Conservation (phyloP, 2,888 invertebrate genomes). For the Noctua janthina region DNA sequence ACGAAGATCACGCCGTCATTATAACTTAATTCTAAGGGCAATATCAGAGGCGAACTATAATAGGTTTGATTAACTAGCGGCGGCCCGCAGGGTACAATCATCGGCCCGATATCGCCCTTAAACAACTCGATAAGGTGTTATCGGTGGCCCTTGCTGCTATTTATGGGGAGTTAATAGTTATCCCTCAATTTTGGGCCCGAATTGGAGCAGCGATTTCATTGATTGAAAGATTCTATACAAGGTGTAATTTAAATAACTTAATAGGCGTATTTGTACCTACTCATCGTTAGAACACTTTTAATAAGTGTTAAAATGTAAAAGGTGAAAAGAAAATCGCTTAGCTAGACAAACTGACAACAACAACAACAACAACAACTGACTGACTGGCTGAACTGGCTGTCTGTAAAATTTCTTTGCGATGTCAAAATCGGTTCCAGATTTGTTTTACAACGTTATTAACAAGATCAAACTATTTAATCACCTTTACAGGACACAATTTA, state of each 20-base stretch:
- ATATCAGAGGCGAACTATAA: constrained; percentile 70
- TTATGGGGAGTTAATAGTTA: constrained; percentile 86
- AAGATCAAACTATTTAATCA: neutral
- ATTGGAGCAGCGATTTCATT: constrained; percentile 59
- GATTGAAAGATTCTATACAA: constrained; percentile 49
- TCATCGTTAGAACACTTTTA: neutral
- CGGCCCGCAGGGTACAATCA: constrained; percentile 82
- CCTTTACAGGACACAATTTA: neutral
- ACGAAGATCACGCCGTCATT: constrained; percentile 57
- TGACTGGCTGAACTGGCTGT: too few species aligned
- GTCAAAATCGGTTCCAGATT: neutral
- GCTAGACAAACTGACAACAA: too few species aligned
- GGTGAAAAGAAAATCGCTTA: neutral
- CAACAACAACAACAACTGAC: too few species aligned
- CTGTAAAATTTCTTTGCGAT: neutral
- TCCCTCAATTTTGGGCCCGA: constrained; percentile 77
- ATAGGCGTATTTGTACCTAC: neutral
- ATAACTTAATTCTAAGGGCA: constrained; percentile 64
- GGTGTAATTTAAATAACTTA: neutral
- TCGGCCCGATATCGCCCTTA: constrained; percentile 85
- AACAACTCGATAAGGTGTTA: constrained; percentile 87
- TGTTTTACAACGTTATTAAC: too few species aligned
- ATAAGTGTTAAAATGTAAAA: neutral
- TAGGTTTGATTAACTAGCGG: constrained; percentile 81
- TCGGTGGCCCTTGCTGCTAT: constrained; percentile 83